phyloP scores from a whole-genome alignment of 2,888 invertebrate species.

The Polydrusus tereticollis region DNA sequence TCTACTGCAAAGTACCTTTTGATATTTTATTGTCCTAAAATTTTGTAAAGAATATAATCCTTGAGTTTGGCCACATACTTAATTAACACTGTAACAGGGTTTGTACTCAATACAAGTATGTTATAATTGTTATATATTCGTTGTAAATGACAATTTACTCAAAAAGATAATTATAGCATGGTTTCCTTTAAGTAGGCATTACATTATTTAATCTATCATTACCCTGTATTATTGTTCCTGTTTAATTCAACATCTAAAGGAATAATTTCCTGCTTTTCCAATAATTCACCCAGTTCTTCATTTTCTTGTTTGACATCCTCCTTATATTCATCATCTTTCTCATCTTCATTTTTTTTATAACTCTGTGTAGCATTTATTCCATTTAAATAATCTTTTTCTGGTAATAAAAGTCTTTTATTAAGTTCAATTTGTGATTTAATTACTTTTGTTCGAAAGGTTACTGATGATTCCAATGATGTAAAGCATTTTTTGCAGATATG shows the following conservation, averaged over 20 bases:
- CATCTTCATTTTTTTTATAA: background rate
- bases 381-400: background rate
- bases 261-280: background rate
- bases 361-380: background rate
- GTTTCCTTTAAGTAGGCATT: background rate
- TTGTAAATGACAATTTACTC: no score
- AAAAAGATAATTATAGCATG: background rate
- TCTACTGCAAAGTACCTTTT: no score
- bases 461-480: slow-evolving; percentile 14
- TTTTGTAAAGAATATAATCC: no score
- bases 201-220: background rate
- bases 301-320: slow-evolving; percentile 12
- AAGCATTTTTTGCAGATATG: slow-evolving; percentile 39
- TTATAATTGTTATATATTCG: no score
- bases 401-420: slow-evolving; percentile 23
- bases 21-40: no score
- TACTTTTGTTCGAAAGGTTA: slow-evolving; percentile 30
- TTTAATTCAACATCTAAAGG: background rate
- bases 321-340: background rate
- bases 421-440: slow-evolving; percentile 35
- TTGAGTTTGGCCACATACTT: no score
- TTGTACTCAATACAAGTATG: no score
- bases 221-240: background rate
- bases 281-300: background rate
- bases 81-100: no score